Base-by-base conservation (phyloP, 92 coral and sea anemone genomes). In the Zoanthus sansibaricus region DNA sequence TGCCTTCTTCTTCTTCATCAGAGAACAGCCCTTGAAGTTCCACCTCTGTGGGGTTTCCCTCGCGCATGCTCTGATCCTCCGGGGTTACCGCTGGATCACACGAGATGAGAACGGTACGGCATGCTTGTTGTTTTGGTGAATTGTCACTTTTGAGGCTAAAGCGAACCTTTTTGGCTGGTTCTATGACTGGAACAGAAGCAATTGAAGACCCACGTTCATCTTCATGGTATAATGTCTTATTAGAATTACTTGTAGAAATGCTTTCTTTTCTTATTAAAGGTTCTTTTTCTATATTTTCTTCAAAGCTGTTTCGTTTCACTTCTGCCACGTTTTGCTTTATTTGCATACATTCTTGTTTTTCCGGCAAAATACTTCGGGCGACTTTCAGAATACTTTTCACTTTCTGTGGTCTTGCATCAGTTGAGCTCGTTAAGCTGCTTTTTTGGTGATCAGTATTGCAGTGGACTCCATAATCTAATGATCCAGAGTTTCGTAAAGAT, bases 1-100 rank as follows among this genome's bases (percentile, higher is more conserved):
- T 88, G 69, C 79, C 92, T 18, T 94, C 94, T 15, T 91, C 94
- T 44, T 93, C 98, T 3, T 91, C 96, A 52, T 93, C 98, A 8
- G 93, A 94, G 82, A 94, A 94, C 67, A 93, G 66, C 11, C 89
- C 92, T 49, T 92, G 92, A 45, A 82, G 62, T 45, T 87, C 78
- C 37, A 71, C 37, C 55, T 20, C 67, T 4, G 58, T 5, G 1
- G 74, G 31, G 46, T 4, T 4, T 44, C 58, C 59, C 45, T 66
- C 37, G 67, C 9, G 75, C 18, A 9, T 75, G 42, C n/a, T 75
- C 20, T 49, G 16, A 5, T 42, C 75, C 11, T 7, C 59, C 7
- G 85, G 20, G 17, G 59, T 59, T 9, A 25, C 82, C 9, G 45
- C 52, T 42, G 46, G 45, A 21, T 80, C 75, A n/a, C 46, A 47